These are phyloP conservation scores for Triplophysa bombifrons DNA, from an alignment of 2,797 vertebrate species.

Conservation along the genomic window DNA sequence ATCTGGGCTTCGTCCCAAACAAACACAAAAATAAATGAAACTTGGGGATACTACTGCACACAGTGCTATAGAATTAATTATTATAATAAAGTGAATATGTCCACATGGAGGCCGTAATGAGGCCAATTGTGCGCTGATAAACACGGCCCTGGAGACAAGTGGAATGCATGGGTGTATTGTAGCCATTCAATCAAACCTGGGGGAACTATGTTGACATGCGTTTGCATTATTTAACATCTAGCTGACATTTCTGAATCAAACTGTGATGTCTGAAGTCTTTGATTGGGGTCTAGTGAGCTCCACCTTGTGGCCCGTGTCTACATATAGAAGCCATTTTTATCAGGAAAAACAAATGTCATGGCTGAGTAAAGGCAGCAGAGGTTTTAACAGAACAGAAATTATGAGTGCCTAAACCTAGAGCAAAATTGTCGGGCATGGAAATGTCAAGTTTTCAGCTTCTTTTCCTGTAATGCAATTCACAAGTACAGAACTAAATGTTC, in stretches of 20 bases:
- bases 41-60: slow-evolving; percentile 4
- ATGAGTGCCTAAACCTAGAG: slow-evolving; percentile 15
- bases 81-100: slow-evolving; percentile 40
- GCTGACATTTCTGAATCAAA: slow-evolving; percentile 39
- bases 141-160: slow-evolving; percentile 24
- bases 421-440: slow-evolving; percentile 34
- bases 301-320: slow-evolving; percentile 37
- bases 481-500: slow-evolving; percentile 43
- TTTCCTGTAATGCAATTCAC: slow-evolving; percentile 24
- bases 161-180: slow-evolving; percentile 12
- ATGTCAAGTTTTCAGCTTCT: slow-evolving; percentile 38
- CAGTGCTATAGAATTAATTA: slow-evolving; percentile 39
- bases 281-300: slow-evolving; percentile 24
- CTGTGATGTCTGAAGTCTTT: slow-evolving; percentile 29
- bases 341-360: slow-evolving; percentile 11
- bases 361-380: neutral
- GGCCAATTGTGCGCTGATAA: slow-evolving; percentile 41
- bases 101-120: slow-evolving; percentile 38
- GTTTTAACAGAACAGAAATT: slow-evolving; percentile 5
- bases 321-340: neutral
- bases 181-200: slow-evolving; percentile 18
- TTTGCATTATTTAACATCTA: slow-evolving; percentile 44
- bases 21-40: slow-evolving; percentile 44
- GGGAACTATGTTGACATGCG: slow-evolving; percentile 29
- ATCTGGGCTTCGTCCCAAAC: slow-evolving; percentile 40